phyloP scores from a whole-genome alignment of 2,113 vertebrate species.

The Oenanthe oenanthe region DNA sequence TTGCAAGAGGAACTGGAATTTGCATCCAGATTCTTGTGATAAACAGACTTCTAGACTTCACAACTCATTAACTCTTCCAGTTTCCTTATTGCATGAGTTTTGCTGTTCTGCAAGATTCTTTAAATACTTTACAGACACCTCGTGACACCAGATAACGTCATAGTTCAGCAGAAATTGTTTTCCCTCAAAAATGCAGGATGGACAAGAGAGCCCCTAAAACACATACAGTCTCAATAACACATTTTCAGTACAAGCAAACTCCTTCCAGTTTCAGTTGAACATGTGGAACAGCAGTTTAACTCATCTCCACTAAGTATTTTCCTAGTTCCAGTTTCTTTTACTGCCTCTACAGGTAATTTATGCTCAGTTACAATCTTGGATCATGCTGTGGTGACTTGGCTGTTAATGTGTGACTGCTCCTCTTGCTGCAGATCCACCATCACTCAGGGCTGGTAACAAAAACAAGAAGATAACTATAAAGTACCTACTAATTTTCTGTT shows the following conservation, averaged over 20 bases:
- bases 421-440: neutral
- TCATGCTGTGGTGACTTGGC: fast-evolving
- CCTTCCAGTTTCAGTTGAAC: neutral
- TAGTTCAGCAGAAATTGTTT: neutral
- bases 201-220: neutral
- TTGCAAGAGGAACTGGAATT: neutral
- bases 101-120: constrained; percentile 20
- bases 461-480: neutral
- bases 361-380: neutral
- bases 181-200: neutral
- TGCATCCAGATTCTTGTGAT: neutral
- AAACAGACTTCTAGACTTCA: neutral
- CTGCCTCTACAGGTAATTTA: neutral
- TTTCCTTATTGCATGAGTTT: neutral
- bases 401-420: neutral
- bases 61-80: neutral
- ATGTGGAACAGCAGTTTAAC: neutral
- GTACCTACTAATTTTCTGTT: neutral
- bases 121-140: neutral
- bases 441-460: neutral
- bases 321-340: neutral
- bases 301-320: neutral
- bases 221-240: neutral
- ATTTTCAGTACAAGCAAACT: neutral
- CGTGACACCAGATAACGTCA: neutral